phyloP scores from a whole-genome alignment of 2,888 invertebrate genomes.

The Sturmia bella region DNA sequence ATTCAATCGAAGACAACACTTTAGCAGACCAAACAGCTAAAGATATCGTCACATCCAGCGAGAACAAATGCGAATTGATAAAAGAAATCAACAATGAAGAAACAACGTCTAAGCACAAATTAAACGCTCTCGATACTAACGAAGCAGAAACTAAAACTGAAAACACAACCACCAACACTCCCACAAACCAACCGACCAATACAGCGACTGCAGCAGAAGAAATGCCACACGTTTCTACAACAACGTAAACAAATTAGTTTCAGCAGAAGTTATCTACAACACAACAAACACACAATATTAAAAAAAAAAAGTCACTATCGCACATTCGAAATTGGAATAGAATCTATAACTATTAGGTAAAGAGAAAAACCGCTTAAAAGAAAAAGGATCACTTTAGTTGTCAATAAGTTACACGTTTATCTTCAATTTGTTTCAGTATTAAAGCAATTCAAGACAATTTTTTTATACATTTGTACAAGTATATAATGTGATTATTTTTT shows the following conservation, averaged over 20 bases:
- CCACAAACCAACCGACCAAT: constrained; percentile 28
- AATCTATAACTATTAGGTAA: constrained; percentile 34
- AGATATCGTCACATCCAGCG: constrained; percentile 45
- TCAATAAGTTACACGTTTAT: constrained; percentile 37
- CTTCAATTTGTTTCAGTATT: constrained; percentile 46
- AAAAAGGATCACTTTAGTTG: constrained; percentile 23
- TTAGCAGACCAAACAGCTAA: constrained; percentile 16
- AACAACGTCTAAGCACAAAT: constrained; percentile 59
- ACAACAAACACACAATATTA: constrained; percentile 58
- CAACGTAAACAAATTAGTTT: constrained; percentile 62
- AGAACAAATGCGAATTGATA: constrained; percentile 17
- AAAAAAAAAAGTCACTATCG: constrained; percentile 67
- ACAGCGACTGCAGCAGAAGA: constrained; percentile 25
- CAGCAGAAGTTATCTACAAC: constrained; percentile 42
- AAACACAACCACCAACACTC: constrained; percentile 6
- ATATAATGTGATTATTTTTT: constrained; percentile 26
- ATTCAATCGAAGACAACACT: constrained; percentile 55
- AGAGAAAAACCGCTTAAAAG: constrained; percentile 26
- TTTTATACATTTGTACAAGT: constrained; percentile 1
- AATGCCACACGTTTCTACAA: constrained; percentile 43
- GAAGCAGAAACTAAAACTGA: constrained; percentile 14
- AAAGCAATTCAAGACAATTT: constrained; percentile 22
- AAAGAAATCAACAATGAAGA: constrained; percentile 42
- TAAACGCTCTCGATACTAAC: constrained; percentile 29
- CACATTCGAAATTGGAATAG: constrained; percentile 63